Evolutionary conservation across 2,113 vertebrate genomes (phyloP).

Genomic region (Dromaius novaehollandiae): DNA sequence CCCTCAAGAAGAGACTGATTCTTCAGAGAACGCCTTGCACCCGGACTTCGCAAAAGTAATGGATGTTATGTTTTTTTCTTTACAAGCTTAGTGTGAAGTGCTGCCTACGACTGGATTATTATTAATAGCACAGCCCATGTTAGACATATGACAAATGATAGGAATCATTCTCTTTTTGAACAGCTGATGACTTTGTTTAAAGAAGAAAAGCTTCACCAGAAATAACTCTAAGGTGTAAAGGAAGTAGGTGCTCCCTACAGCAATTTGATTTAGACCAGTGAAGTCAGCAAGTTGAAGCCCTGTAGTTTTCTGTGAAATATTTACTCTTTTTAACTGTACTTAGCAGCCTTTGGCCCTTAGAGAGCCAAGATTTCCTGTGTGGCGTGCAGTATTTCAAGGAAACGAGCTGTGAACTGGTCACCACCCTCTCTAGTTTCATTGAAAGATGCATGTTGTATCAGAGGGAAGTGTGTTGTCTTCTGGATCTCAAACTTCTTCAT

Average conservation of each 20-base stretch:
- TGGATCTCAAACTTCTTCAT: background rate
- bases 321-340: background rate
- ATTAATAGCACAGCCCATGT: background rate
- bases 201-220: background rate
- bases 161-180: background rate
- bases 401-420: background rate
- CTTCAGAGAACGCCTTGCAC: slow-evolving; percentile 86
- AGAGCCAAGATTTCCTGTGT: background rate
- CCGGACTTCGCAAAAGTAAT: slow-evolving; percentile 93
- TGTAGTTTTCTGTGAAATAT: background rate
- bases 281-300: background rate
- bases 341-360: background rate
- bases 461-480: background rate
- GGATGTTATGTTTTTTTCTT: slow-evolving; percentile 9
- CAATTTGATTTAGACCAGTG: background rate
- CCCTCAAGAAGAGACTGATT: slow-evolving; percentile 84
- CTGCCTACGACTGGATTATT: background rate
- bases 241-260: background rate
- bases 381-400: background rate
- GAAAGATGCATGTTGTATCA: background rate
- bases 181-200: background rate
- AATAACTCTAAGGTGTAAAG: too few species aligned
- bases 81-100: background rate
- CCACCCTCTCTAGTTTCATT: background rate
- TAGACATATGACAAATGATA: background rate